Conservation (phyloP, 2,797 vertebrate species). For the Micromesistius poutassou region DNA sequence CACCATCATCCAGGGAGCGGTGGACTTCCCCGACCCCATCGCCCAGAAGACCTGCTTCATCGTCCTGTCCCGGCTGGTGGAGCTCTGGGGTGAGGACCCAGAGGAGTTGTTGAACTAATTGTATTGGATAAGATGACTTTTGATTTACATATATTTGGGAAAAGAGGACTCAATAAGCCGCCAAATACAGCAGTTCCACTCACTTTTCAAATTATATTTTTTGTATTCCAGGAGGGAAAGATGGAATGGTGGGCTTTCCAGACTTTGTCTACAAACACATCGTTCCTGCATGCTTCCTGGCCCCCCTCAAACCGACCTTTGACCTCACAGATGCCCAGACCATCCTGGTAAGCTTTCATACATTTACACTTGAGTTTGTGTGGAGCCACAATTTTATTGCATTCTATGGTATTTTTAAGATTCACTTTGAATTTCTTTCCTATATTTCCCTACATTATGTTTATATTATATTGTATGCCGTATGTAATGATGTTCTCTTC, state of each 20-base stretch:
- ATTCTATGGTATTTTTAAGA: background rate
- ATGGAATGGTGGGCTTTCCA: conserved; percentile 92
- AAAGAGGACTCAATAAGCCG: too few species aligned
- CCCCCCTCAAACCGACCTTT: conserved; percentile 94
- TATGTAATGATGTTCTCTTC: background rate
- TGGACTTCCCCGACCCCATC: conserved; percentile 94
- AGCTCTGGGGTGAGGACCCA: conserved; percentile 89
- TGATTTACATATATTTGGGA: too few species aligned
- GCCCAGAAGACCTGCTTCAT: conserved; percentile 99
- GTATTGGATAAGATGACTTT: too few species aligned
- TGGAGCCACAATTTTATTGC: background rate
- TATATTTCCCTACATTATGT: conserved; percentile 26
- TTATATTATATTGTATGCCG: background rate
- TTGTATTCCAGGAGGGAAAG: conserved; percentile 83
- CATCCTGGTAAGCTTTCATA: conserved; percentile 79
- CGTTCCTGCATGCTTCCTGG: conserved; percentile 93
- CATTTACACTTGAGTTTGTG: background rate
- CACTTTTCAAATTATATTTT: too few species aligned
- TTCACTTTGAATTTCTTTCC: background rate
- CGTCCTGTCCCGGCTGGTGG: conserved; percentile 91
- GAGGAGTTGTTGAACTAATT: too few species aligned
- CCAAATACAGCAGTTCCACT: background rate
- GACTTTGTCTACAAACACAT: conserved; percentile 99
- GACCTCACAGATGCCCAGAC: conserved; percentile 97
- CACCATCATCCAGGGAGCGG: conserved; percentile 95